Evolutionary conservation across 2,888 invertebrate genomes (phyloP), one percentile per base, ranked within the genome.

Genomic region (Pheosia tremula): DNA sequence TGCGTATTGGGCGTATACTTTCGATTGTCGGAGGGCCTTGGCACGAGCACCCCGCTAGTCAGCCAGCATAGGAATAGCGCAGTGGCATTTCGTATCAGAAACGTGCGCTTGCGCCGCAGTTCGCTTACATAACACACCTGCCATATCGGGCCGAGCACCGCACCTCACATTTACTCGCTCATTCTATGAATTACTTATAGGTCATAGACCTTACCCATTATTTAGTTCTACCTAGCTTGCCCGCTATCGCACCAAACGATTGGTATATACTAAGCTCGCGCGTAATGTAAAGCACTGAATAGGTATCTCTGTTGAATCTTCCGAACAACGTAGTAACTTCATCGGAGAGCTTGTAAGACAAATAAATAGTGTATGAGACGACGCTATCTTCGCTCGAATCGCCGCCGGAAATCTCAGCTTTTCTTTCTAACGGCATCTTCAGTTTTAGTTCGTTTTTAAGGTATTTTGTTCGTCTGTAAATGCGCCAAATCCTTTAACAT

Each of bases 121-220:
- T 78, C 81, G 86, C 86, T 93, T 93, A 92, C 92, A 91, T 92
- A 93, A 93, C 91, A 84, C 92, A 93, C 93, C 93, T 93, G 93
- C 93, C 93, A 89, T 93, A 92, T 92, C 90, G 83, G 88, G 88
- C 86, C 73, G 83, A 78, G 80, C 78, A 87, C 89, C 87, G 85
- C 90, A 88, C 91, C 90, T 89, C 89, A 84, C 89, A 88, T 88
- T 89, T 89, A 86, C 90, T 90, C 82, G 88, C 87, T 89, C 89
- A 88, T 89, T 90, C 91, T 92, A 90, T 90, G 91, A 91, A 92
- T 93, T 91, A 90, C 91, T 91, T 88, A 91, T 85, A 90, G 93
- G 90, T 92, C 93, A 83, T 89, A 90, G 92, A 92, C 91, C 93
- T 84, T 81, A 84, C 83, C 81, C 82, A 89, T 88, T 89, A 90